Base-by-base conservation (phyloP, 2,113 vertebrate species). In the Nibea coibor region DNA sequence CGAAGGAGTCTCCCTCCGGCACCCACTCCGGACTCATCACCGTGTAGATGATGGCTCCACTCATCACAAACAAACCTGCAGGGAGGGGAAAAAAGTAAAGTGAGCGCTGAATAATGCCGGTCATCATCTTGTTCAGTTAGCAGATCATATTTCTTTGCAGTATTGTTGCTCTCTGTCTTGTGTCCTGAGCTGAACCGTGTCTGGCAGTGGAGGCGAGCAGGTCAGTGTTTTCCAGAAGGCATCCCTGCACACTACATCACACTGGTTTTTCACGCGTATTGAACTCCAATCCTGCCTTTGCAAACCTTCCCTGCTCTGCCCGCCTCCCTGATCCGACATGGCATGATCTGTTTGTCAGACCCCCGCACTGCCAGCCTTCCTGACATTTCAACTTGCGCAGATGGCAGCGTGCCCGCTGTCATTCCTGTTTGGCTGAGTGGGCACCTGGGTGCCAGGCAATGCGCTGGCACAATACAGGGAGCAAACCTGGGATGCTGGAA, bases 51-150 rank as follows among this genome's bases (percentile, higher is more conserved):
- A 97, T 95, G 0, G 97, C 97, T 0, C 95, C 98, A 0, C 96
- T 96, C 97, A 99, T 97, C 91, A 99, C 97, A 0, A 98, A 99
- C 71, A 99, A 94, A 90, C 97, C 98, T 99, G 94, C 26, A n/a
- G 20, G 15, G 48, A 61, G 16, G n/a, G 22, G 31, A 35, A 19
- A 19, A 35, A 35, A 35, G 35, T 39, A 39, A 0, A 57, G 31
- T 42, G 39, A 51, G 31, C 39, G 1, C 47, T 69, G 14, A 71
- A 50, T 22, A 66, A 71, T 10, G 10, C 39, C 4, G 43, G 10
- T 12, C 43, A 45, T 14, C 43, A 45, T 45, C 43, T 45, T 26
- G 42, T 45, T 81, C 69, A 47, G 0, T 45, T 4, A 61, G 70
- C 45, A 7, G 59, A 67, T 87, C 78, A 3, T 12, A 68, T 84